These are phyloP conservation scores for Peromyscus polionotus DNA, from an alignment of 2,113 vertebrate species.

Conservation along the genomic window DNA sequence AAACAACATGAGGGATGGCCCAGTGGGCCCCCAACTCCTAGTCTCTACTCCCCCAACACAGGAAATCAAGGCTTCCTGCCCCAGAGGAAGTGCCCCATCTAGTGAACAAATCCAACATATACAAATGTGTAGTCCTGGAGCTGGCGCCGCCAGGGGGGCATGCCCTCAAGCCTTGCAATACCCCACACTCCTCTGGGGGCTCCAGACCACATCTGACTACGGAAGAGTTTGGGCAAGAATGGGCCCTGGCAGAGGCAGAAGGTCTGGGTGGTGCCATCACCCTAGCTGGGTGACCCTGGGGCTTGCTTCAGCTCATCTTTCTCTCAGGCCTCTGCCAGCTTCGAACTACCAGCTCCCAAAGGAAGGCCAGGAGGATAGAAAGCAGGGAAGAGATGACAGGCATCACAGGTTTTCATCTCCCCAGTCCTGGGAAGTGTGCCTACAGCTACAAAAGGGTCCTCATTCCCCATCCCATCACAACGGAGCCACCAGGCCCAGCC, in stretches of 20 bases:
- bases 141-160: neutral
- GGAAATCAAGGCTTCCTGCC: conserved; percentile 85
- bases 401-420: neutral
- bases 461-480: neutral
- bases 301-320: conserved; percentile 40
- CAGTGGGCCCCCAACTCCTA: conserved; percentile 61
- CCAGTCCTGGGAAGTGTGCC: neutral
- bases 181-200: neutral
- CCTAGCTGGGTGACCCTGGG: conserved; percentile 11
- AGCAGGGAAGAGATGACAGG: neutral
- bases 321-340: conserved; percentile 15
- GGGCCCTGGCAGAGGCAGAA: neutral
- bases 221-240: neutral
- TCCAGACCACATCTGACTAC: neutral
- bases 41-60: conserved; percentile 70
- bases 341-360: conserved; percentile 32
- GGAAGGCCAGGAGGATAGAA: conserved; percentile 33
- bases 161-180: neutral
- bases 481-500: neutral
- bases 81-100: conserved; percentile 83
- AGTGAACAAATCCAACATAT: conserved; percentile 79
- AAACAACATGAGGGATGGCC: conserved; percentile 49
- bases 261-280: conserved; percentile 13
- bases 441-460: neutral
- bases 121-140: conserved; percentile 58